Base-by-base conservation (phyloP, 2,888 invertebrate species). In the Chaetogeoica ovagalla region DNA sequence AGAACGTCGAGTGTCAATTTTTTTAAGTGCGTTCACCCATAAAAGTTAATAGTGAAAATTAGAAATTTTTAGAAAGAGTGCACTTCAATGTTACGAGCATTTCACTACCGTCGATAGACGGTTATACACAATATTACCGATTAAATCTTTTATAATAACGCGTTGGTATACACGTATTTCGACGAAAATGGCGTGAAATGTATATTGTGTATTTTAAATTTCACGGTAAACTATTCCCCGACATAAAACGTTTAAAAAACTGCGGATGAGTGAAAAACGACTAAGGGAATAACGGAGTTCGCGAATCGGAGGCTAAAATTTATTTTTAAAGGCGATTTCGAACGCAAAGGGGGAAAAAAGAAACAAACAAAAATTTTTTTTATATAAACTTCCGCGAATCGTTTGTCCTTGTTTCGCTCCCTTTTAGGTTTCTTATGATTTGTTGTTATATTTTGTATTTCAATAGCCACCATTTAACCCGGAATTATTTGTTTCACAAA, bases 391-490 rank as follows among this genome's bases (percentile, higher is more conserved):
- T 21, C 37, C 37, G 11, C 21, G 63, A 63, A 63, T 52, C 37
- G 17, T 65, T 55, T 65, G 11, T 17, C 9, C 15, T 59, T 0
- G 4, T 23, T 8, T 19, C 30, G 9, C 55, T 4, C 30, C 30
- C 30, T n/a, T 48, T 57, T 19, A 43, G 23, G 43, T 9, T 1
- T 59, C 39, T 75, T 75, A 59, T 68, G 59, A 76, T 68, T 76
- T 68, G 43, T 76, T 59, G 48, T 68, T 30, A 48, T 68, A 68
- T 76, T 76, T 76, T 76, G 68, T 43, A 59, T 68, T 76, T 59
- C 59, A 76, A 75, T 59, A 43, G 57, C 66, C 43, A 68, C 59
- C 48, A n/a, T 76, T 76, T 76, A 75, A 68, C 75, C 43, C n/a
- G 59, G n/a, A 68, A 68, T 68, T 59, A 76, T 76, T 66, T 57